These are phyloP conservation scores for Ammodramus savannarum DNA, from an alignment of 2,113 vertebrate genomes.

Conservation along the genomic window DNA sequence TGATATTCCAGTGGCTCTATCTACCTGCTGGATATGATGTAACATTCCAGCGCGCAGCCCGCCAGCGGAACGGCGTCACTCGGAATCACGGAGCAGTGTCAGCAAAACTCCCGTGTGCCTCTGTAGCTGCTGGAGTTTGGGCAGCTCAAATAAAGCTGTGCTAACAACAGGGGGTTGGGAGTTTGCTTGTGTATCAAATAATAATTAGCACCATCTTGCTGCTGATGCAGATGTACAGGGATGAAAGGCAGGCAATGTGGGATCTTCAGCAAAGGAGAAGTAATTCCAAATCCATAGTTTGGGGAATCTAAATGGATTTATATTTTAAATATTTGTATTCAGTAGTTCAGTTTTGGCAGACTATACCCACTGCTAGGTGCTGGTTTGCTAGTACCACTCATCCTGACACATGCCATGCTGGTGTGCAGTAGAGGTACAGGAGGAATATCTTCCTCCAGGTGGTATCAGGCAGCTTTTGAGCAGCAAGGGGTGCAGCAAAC, in stretches of 20 bases:
- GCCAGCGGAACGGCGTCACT: not conserved
- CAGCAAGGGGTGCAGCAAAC: not conserved
- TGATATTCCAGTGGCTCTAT: conserved; percentile 51
- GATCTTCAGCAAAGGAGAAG: not conserved
- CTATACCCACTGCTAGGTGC: not conserved
- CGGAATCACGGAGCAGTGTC: not conserved
- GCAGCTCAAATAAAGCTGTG: not conserved
- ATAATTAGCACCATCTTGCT: not conserved
- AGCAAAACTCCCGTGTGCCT: not conserved
- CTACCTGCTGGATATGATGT: conserved; percentile 12
- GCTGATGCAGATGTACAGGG: not conserved
- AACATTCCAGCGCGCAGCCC: not conserved
- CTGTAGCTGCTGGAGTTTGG: not conserved
- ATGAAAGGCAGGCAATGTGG: not conserved
- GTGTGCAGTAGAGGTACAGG: not conserved
- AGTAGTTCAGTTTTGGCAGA: not conserved
- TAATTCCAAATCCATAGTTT: not conserved
- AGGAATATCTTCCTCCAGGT: not conserved
- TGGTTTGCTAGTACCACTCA: not conserved
- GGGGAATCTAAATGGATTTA: not conserved
- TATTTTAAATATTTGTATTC: not conserved
- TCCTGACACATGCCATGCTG: not conserved
- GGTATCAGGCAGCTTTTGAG: not conserved
- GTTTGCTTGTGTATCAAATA: not conserved
- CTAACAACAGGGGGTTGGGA: not conserved